A percentile compares a stretch with the other conserved stretches of the same genome.
Evolutionary conservation across 2,113 vertebrate genomes (phyloP).

Genomic region (Rhodinocichla rosea): DNA sequence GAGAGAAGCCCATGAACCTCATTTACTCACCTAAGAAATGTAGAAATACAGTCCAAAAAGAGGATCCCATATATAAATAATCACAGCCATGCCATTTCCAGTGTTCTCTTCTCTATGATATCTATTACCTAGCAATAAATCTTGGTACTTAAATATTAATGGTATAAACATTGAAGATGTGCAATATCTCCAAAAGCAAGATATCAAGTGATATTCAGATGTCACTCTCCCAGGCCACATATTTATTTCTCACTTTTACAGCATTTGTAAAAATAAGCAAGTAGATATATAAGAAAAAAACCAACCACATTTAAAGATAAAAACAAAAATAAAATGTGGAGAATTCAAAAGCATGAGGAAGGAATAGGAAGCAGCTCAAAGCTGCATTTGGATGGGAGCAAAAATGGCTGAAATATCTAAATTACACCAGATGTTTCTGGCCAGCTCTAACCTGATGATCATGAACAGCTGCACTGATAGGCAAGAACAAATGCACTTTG

Average conservation of each 20-base stretch:
- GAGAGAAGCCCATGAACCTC: not conserved
- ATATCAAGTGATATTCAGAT: not conserved
- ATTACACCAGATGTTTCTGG: not conserved
- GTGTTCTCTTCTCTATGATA: not conserved
- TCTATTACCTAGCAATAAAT: not conserved
- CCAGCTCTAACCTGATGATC: not conserved
- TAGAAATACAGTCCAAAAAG: not conserved
- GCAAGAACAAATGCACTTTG: not conserved
- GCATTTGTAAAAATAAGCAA: not conserved
- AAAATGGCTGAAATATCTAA: not conserved
- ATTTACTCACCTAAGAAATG: not conserved
- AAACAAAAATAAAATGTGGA: not conserved
- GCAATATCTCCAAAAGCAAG: not conserved
- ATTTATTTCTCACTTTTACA: not conserved
- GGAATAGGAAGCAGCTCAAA: not conserved
- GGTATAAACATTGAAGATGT: not conserved
- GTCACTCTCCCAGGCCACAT: not conserved
- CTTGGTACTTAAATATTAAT: slow-evolving; percentile 3
- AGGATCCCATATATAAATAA: not conserved
- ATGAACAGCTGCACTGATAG: not conserved
- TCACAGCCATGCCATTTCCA: not conserved
- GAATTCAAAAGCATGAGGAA: not conserved
- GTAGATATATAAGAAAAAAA: not conserved
- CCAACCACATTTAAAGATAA: rapidly evolving
- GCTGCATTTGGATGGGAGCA: not conserved